Percentiles rank a stretch among this genome's conserved stretches.
phyloP scores from a whole-genome alignment of 2,797 vertebrate genomes.

The Bryconaethiops microstoma region DNA sequence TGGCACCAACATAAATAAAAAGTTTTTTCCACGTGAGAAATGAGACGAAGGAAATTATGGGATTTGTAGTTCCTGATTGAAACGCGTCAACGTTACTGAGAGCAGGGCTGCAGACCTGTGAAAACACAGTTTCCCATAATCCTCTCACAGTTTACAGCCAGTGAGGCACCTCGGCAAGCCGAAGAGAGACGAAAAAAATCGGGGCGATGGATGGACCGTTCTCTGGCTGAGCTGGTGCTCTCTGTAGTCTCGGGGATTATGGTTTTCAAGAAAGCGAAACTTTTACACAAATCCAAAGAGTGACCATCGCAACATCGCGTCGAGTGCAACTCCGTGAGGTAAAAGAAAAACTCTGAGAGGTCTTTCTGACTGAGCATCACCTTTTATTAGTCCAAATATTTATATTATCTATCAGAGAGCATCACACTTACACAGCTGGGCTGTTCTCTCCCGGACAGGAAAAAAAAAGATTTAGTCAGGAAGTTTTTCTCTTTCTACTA shows the following conservation, averaged over 20 bases:
- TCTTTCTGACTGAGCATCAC: slow-evolving; percentile 18
- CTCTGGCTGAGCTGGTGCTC: slow-evolving; percentile 19
- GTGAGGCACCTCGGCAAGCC: slow-evolving; percentile 33
- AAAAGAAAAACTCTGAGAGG: slow-evolving; percentile 9
- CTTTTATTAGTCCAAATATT: slow-evolving; percentile 43
- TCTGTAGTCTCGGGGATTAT: slow-evolving; percentile 35
- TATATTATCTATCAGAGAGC: slow-evolving; percentile 37
- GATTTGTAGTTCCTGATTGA: slow-evolving; percentile 46
- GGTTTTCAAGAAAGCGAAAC: slow-evolving; percentile 33
- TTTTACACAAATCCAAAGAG: slow-evolving; percentile 10
- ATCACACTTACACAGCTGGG: slow-evolving; percentile 32
- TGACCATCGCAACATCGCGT: slow-evolving; percentile 2
- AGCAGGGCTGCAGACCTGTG: slow-evolving; percentile 6
- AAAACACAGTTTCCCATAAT: slow-evolving; percentile 84
- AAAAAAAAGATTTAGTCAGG: slow-evolving; percentile 12
- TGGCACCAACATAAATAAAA: not conserved
- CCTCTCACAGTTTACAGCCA: slow-evolving; percentile 41
- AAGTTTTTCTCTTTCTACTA: not conserved
- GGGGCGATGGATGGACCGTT: slow-evolving; percentile 52
- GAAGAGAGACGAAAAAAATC: slow-evolving; percentile 41
- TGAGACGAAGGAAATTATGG: slow-evolving; percentile 6
- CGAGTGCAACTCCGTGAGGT: slow-evolving; percentile 43
- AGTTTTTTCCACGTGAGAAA: not conserved
- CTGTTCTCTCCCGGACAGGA: slow-evolving; percentile 15
- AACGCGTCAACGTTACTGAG: not conserved